Evolutionary conservation across 2,797 vertebrate species (phyloP).

Genomic region (Florisuga fusca): DNA sequence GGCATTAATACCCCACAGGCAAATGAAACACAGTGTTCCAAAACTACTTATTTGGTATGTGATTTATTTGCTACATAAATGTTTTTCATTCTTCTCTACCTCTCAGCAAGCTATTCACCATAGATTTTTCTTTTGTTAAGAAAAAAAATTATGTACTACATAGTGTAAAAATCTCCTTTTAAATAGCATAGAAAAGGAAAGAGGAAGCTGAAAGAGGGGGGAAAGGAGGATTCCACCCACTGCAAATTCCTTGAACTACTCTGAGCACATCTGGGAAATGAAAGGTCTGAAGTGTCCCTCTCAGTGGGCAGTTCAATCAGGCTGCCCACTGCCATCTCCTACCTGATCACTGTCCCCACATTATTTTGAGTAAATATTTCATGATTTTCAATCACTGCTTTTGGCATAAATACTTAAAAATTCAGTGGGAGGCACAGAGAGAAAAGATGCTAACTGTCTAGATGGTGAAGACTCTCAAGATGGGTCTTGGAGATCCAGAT

Average conservation of each 20-base stretch:
- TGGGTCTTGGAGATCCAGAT: neutral
- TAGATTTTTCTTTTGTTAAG: neutral
- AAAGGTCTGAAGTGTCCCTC: neutral
- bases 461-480: neutral
- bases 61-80: slow-evolving; percentile 40
- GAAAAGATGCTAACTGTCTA: neutral
- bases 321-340: neutral
- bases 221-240: neutral
- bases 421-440: neutral
- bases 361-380: neutral
- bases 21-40: slow-evolving; percentile 33
- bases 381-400: neutral
- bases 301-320: too few relatives aligned
- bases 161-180: neutral
- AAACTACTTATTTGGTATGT: slow-evolving; percentile 21
- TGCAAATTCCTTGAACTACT: neutral
- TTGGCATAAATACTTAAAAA: neutral
- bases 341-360: neutral
- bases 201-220: neutral
- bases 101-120: slow-evolving; percentile 7
- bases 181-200: neutral
- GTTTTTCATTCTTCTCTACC: slow-evolving; percentile 30
- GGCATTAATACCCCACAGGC: slow-evolving; percentile 36
- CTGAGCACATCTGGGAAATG: neutral
- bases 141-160: neutral